phyloP scores from a whole-genome alignment of 2,888 invertebrate species.

The Chrysolina haemoptera region DNA sequence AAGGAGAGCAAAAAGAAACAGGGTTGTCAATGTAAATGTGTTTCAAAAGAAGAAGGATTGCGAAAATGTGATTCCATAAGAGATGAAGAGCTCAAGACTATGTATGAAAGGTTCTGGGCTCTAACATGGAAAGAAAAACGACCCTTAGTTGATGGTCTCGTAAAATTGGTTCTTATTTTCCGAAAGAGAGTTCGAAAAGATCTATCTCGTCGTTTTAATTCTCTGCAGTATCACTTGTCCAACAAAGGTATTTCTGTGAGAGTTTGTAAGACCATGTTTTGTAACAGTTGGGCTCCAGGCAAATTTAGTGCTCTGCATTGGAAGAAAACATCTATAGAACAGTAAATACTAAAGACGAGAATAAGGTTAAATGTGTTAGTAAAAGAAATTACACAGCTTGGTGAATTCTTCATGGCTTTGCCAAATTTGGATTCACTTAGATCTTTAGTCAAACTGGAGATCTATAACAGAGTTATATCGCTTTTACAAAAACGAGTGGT shows the following conservation, averaged over 20 bases:
- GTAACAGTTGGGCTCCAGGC: constrained; percentile 25
- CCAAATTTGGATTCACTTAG: constrained; percentile 42
- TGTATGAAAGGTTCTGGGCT: constrained; percentile 26
- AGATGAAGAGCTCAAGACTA: constrained; percentile 20
- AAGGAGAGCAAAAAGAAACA: constrained; percentile 11
- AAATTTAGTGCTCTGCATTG: constrained; percentile 16
- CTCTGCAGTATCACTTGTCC: constrained; percentile 14
- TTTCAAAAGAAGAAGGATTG: constrained; percentile 1
- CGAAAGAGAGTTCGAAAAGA: constrained; percentile 22
- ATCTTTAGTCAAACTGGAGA: constrained; percentile 39
- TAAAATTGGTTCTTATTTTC: constrained; percentile 19
- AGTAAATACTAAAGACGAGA: constrained; percentile 12
- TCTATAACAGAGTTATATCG: constrained; percentile 40
- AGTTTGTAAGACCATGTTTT: constrained; percentile 43
- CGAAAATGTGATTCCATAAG: constrained; percentile 16
- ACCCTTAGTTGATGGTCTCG: constrained; percentile 19
- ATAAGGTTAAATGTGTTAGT: constrained; percentile 19
- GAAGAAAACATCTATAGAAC: constrained; percentile 1
- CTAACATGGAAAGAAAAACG: constrained; percentile 26
- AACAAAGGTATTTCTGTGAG: constrained; percentile 20
- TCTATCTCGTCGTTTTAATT: constrained; percentile 3
- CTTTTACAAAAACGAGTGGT: constrained; percentile 39
- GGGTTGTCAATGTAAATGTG: constrained; percentile 24
- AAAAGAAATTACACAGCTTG: constrained; percentile 5
- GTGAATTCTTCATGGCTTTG: constrained; percentile 9